Evolutionary conservation across 37 sponge, comb jelly and placozoan species (phyloP).

Genomic region (Oscarella lobularis): DNA sequence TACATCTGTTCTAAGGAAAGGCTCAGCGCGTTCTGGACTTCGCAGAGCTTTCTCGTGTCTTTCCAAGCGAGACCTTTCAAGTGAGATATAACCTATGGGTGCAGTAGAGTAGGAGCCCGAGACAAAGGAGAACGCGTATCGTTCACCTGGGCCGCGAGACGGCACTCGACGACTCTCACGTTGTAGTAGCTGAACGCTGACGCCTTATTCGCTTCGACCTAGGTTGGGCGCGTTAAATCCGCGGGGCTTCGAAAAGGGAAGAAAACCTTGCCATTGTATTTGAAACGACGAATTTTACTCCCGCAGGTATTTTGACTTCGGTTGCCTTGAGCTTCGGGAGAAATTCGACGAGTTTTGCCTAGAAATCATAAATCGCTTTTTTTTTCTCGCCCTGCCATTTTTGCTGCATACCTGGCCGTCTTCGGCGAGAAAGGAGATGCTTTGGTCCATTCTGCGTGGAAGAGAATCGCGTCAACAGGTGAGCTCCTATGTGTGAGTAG

Average conservation of each 20-base stretch:
- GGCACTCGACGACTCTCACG: slow-evolving; percentile 82
- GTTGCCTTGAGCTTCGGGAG: slow-evolving; percentile 50
- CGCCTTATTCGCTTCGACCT: too few species aligned
- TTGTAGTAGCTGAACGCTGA: slow-evolving; percentile 50
- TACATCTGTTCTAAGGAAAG: slow-evolving; percentile 38
- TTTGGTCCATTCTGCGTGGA: slow-evolving; percentile 78
- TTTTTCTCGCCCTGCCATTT: too few species aligned
- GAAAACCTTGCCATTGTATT: slow-evolving; percentile 44
- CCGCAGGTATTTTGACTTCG: slow-evolving; percentile 54
- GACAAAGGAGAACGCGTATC: too few species aligned
- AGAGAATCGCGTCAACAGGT: too few species aligned
- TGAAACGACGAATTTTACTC: slow-evolving; percentile 63
- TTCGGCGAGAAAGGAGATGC: slow-evolving; percentile 88
- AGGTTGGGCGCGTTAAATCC: too few species aligned
- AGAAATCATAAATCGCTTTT: too few species aligned
- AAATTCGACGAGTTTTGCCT: slow-evolving; percentile 82
- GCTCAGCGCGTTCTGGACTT: slow-evolving; percentile 28
- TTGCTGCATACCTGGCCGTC: slow-evolving; percentile 19
- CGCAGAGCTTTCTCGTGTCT: slow-evolving; percentile 25
- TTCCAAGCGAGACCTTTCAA: slow-evolving; percentile 30
- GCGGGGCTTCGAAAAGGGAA: too few species aligned
- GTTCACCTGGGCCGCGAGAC: slow-evolving; percentile 61
- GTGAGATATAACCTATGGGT: too few species aligned
- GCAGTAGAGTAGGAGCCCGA: too few species aligned
- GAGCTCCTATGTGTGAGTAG: too few species aligned